Evolutionary conservation across 37 sponge, comb jelly and placozoan species (phyloP), one percentile per base, ranked within the genome.

Genomic region (Mnemiopsis leidyi): DNA sequence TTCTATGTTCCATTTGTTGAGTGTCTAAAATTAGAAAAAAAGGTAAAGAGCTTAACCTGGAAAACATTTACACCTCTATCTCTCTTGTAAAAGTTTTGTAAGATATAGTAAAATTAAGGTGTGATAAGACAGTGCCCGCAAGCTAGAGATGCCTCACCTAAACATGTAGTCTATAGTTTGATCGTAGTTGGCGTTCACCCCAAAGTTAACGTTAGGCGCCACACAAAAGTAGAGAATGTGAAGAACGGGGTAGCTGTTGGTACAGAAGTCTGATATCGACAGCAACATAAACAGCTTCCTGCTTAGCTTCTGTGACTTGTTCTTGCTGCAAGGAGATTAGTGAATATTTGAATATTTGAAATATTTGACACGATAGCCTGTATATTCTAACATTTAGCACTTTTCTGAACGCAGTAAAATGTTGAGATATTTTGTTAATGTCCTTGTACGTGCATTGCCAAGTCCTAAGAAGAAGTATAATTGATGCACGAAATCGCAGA

Each of bases 181-280:
- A 31, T 32, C 79, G 32, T 77, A 26, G 35, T 77, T 77, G 1
- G 32, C 36, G 32, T 77, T 77, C 1, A 77, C 79, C 26, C 79
- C 32, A 32, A 77, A 77, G 79, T 28, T 16, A 32, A 32, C 26
- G 36, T 32, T 77, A 77, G 26, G 32, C 1, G 26, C 16, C 32
- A 77, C 32, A 77, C 79, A 77, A 32, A 77, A 77, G 79, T 77
- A 77, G 32, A 77, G 79, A 32, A 77, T 77, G 79, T 77, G 79
- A 3, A 77, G 26, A 5, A 77, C 32, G 1, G 79, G 79, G 79
- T 77, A 77, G 79, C 79, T 77, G 79, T 77, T 77, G 1, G 79
- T 77, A 16, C 26, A 34, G 35, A 77, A 34, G 79, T 77, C 79
- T 5, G 79, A 77, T 1, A 77, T 18, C 0, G 79, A 26, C 79